Evolutionary conservation across 2,113 vertebrate species (phyloP).

Genomic region (Tyrannus savana): DNA sequence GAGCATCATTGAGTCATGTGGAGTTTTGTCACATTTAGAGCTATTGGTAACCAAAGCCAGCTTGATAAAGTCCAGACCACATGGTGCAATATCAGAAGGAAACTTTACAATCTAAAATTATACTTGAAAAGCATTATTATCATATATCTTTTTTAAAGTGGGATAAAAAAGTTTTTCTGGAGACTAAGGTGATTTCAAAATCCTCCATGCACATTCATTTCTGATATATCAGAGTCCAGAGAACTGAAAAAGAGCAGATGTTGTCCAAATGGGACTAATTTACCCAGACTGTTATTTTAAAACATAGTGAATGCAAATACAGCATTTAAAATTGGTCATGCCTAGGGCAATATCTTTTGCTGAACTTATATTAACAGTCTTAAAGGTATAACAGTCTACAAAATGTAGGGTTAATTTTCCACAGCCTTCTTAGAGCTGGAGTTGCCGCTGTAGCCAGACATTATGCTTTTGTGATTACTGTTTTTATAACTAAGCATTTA

Average conservation of each 20-base stretch:
- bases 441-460: not conserved
- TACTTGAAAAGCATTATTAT: slow-evolving; percentile 5
- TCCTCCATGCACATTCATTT: not conserved
- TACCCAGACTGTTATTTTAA: not conserved
- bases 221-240: not conserved
- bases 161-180: not conserved
- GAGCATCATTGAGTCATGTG: not conserved
- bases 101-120: not conserved
- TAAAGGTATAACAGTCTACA: not conserved
- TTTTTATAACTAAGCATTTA: not conserved
- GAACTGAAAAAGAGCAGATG: not conserved
- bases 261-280: slow-evolving; percentile 32
- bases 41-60: slow-evolving; percentile 25
- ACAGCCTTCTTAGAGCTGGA: not conserved
- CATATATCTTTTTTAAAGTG: slow-evolving; percentile 3
- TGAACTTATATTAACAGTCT: not conserved
- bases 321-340: not conserved
- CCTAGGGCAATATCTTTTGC: not conserved
- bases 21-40: slow-evolving; percentile 17
- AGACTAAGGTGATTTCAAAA: not conserved
- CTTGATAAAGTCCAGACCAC: slow-evolving; percentile 43
- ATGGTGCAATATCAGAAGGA: not conserved
- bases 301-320: slow-evolving; percentile 1
- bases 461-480: not conserved
- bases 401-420: not conserved